phyloP scores from a whole-genome alignment of 2,888 invertebrate genomes.

The Hartigia nigra region DNA sequence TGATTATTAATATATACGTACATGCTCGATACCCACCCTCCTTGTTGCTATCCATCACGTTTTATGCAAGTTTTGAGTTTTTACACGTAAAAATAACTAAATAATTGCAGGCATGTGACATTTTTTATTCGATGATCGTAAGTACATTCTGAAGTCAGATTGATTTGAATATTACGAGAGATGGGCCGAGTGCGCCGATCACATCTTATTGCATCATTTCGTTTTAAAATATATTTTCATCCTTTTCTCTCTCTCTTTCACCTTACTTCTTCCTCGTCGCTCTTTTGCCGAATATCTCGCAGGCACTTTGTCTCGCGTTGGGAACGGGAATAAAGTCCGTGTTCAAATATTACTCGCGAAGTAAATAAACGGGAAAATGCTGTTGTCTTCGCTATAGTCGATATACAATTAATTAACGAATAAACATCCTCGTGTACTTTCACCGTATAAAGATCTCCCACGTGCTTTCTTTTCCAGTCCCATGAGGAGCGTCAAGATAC shows the following conservation, averaged over 20 bases:
- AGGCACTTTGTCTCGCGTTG: slow-evolving; percentile 59
- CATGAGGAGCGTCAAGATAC: neutral
- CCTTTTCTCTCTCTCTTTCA: neutral
- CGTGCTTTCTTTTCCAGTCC: neutral
- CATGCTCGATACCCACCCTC: neutral
- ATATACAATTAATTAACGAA: neutral
- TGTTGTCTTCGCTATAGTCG: neutral
- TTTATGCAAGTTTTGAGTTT: neutral
- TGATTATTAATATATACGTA: neutral
- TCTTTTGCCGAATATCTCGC: slow-evolving; percentile 51
- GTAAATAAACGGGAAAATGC: slow-evolving; percentile 11
- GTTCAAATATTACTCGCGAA: slow-evolving; percentile 17
- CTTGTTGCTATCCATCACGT: neutral
- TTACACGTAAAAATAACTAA: neutral
- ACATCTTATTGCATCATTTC: slow-evolving; percentile 52
- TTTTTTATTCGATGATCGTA: slow-evolving; percentile 54
- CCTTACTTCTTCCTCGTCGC: slow-evolving; percentile 31
- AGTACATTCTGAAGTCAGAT: slow-evolving; percentile 53
- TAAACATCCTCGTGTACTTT: neutral
- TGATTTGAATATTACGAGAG: slow-evolving; percentile 39
- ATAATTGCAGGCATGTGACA: neutral
- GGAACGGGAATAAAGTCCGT: slow-evolving; percentile 27
- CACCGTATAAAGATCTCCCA: neutral
- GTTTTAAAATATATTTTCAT: slow-evolving; percentile 54
- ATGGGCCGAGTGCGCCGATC: slow-evolving; percentile 42